Base-by-base conservation (phyloP, 2,797 vertebrate genomes). In the Anguilla pacifica region DNA sequence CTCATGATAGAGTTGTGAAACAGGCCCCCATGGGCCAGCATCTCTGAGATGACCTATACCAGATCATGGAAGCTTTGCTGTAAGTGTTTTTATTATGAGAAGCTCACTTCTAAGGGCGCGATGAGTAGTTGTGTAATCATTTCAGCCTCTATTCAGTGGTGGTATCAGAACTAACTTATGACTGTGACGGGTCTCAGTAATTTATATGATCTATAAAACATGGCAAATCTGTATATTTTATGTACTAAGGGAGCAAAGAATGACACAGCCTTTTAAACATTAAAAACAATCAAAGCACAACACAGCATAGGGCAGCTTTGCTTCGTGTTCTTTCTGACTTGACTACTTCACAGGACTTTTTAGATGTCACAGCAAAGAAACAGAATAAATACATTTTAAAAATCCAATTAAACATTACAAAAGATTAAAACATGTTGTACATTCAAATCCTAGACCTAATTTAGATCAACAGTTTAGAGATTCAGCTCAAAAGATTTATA, bases 381-480 rank as follows among this genome's bases (percentile, higher is more conserved):
- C n/a, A 25, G 64, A 67, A 74, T 74, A 15, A 74, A 74, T 74
- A 74, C 31, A 31, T 74, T 74, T 74, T 11, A 35, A 61, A 85
- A 85, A 85, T 67, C 35, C 15, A 85, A 85, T 67, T 85, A 67
- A 85, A 67, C 9, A 85, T 67, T 67, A 35, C 25, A 39, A 15
- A 77, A 17, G 35, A 77, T 77, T 43, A 77, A 35, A 77, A 39
- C 35, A 77, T 43, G 35, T 35, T 35, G 5, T 43, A 43, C 6
- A 77, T 77, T 39, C 72, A 43, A 39, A 77, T 59, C 28, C 51
- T 55, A 59, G 31, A 59, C 84, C 84, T 85, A 85, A 64, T 84
- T 84, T 84, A 84, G 51, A 55, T 84, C 53, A 28, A 22, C 82
- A 53, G 51, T 59, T 57, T 55, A 87, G 51, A 74, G 25, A 83